A percentile compares a stretch with the other conserved stretches of the same genome.
These are phyloP conservation scores for Hyposoter dolosus DNA, from an alignment of 2,888 invertebrate genomes.

Conservation along the genomic window DNA sequence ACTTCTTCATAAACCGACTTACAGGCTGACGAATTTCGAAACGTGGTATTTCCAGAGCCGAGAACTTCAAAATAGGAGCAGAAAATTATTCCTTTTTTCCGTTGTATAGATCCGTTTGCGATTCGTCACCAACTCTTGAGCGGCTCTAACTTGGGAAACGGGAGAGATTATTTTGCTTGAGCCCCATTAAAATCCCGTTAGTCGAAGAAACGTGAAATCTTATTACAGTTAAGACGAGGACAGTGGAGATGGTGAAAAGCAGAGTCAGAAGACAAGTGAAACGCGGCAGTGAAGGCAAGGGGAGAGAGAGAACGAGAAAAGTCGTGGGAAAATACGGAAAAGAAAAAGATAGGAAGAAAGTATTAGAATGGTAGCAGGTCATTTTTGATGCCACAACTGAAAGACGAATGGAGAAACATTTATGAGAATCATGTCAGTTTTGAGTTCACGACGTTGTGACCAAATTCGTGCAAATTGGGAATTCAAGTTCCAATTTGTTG, in stretches of 20 bases:
- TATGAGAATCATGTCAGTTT: not conserved
- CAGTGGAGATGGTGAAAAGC: conserved; percentile 33
- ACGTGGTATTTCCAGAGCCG: not conserved
- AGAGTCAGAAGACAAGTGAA: conserved; percentile 32
- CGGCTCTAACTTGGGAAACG: conserved; percentile 60
- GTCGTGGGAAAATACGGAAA: not conserved
- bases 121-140: conserved; percentile 32
- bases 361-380: not conserved
- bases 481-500: not conserved
- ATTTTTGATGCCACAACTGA: not conserved
- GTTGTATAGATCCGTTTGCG: conserved; percentile 5
- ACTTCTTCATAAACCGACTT: not conserved
- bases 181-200: conserved; percentile 71
- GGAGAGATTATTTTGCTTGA: conserved; percentile 66
- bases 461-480: not conserved
- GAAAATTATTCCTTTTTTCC: not conserved
- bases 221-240: conserved; percentile 53
- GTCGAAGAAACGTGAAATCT: conserved; percentile 69
- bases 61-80: not conserved
- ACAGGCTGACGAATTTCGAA: not conserved
- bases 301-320: not conserved
- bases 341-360: not conserved
- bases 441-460: not conserved
- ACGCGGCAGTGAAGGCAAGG: not conserved
- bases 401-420: not conserved